These are phyloP conservation scores for Rhopalosiphum padi DNA, from an alignment of 1,140 invertebrate species.

Conservation along the genomic window DNA sequence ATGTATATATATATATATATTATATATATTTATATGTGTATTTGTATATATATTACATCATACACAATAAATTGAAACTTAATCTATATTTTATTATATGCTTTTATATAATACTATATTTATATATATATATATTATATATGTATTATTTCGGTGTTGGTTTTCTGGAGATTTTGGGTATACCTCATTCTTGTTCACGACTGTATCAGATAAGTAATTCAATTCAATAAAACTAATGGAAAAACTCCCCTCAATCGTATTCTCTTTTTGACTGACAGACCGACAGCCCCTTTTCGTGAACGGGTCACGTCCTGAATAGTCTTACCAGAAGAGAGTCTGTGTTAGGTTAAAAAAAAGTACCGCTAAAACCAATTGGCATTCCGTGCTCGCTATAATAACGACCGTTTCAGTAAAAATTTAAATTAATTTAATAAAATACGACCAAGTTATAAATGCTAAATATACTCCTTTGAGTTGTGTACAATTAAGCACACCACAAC, in stretches of 20 bases:
- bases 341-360: neutral
- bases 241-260: constrained; percentile 22
- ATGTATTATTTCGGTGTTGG: too few species aligned
- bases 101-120: neutral
- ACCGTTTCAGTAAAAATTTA: neutral
- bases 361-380: neutral
- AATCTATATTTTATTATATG: constrained; percentile 30
- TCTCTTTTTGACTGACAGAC: neutral
- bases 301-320: constrained; percentile 2
- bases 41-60: neutral
- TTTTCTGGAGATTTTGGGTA: constrained; percentile 2
- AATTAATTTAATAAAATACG: neutral
- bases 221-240: constrained; percentile 55
- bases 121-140: neutral
- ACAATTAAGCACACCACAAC: neutral
- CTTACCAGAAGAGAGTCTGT: neutral
- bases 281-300: constrained; percentile 2
- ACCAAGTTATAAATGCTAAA: neutral
- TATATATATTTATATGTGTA: neutral
- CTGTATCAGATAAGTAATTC: constrained; percentile 40
- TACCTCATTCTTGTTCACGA: neutral
- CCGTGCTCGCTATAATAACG: neutral
- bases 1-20: neutral
- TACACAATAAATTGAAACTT: constrained; percentile 51
- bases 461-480: neutral